Evolutionary conservation across 92 coral and sea anemone species (phyloP).

Genomic region (Umimayanthus chanpuru): DNA sequence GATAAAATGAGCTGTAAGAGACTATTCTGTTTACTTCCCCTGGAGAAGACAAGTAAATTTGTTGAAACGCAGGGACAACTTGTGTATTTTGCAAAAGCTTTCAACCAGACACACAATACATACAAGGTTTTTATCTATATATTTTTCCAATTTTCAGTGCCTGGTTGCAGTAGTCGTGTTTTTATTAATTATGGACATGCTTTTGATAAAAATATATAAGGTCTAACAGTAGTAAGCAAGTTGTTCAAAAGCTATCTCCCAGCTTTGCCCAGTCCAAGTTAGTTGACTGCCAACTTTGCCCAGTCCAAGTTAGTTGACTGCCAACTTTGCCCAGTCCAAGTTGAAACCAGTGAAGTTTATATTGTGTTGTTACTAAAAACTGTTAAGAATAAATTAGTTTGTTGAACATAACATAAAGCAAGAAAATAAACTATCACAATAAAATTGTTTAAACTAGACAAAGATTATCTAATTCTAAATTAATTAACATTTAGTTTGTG

Average conservation of each 20-base stretch:
- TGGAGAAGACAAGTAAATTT: too few relatives aligned
- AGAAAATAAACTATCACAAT: neutral
- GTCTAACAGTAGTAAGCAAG: neutral
- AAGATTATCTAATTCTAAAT: neutral
- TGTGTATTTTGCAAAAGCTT: too few relatives aligned
- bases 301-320: too few relatives aligned
- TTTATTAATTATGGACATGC: neutral
- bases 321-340: constrained; percentile 1
- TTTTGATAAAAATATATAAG: neutral
- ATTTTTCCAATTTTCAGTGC: too few relatives aligned
- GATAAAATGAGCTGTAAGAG: too few relatives aligned
- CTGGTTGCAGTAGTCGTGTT: too few relatives aligned
- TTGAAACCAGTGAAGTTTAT: neutral
- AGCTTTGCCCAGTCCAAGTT: neutral
- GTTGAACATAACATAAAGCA: neutral
- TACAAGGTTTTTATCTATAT: too few relatives aligned
- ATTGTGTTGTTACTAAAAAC: neutral
- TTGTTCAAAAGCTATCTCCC: neutral
- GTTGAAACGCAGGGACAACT: too few relatives aligned
- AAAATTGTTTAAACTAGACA: neutral
- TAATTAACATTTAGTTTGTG: neutral
- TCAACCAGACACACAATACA: too few relatives aligned
- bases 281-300: neutral
- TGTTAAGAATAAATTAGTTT: neutral
- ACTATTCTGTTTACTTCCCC: too few relatives aligned